These are phyloP conservation scores for Jacana jacana DNA, from an alignment of 2,113 vertebrate species.

Conservation along the genomic window DNA sequence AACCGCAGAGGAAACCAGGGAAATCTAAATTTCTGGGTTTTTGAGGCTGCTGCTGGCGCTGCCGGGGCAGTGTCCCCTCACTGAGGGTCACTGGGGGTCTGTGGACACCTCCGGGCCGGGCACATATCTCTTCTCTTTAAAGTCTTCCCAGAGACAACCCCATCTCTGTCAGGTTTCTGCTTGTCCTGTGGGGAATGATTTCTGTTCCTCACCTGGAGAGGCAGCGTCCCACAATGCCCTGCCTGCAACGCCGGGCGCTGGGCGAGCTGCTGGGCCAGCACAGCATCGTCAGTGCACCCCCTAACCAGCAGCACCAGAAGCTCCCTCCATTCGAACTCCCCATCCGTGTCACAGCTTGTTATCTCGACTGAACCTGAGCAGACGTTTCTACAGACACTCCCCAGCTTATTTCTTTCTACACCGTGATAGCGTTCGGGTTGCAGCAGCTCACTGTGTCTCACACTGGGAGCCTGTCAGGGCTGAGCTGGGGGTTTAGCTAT, in stretches of 20 bases:
- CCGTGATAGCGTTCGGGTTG: background rate
- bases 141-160: background rate
- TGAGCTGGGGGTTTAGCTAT: background rate
- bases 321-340: background rate
- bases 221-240: background rate
- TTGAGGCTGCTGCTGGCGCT: background rate
- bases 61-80: background rate
- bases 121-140: no score
- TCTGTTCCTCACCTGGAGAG: no score
- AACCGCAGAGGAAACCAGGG: background rate
- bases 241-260: fast-evolving
- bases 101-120: fast-evolving
- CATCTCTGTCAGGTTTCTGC: background rate
- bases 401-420: background rate
- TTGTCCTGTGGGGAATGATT: no score
- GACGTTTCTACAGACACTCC: background rate
- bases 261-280: fast-evolving
- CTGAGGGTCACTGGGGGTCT: background rate
- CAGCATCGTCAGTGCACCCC: fast-evolving
- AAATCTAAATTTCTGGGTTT: background rate
- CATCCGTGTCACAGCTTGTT: background rate
- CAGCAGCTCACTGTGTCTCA: background rate
- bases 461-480: background rate
- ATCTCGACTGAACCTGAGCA: background rate
- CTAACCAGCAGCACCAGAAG: fast-evolving